Evolutionary conservation across 2,113 vertebrate species (phyloP).

Genomic region (Semnopithecus entellus): DNA sequence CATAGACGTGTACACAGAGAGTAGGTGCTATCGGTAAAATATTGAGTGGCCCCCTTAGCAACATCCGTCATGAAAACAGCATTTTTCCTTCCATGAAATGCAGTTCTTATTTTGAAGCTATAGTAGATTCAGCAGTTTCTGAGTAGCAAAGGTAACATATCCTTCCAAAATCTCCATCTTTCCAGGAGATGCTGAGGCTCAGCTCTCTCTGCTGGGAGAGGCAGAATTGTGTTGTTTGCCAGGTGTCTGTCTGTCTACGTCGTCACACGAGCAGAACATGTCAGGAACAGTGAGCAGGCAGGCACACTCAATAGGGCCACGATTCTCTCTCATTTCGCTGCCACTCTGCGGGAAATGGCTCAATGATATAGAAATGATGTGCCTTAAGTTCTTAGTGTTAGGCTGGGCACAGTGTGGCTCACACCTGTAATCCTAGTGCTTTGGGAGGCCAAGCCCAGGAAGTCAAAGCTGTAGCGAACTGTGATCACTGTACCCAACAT

Average conservation of each 20-base stretch:
- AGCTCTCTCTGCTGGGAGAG: fast-evolving
- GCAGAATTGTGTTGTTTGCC: neutral
- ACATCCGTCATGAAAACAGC: neutral
- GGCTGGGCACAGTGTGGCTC: no score
- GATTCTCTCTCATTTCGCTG: neutral
- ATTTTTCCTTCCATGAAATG: neutral
- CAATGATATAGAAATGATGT: fast-evolving
- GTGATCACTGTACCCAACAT: no score
- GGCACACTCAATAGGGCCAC: no score
- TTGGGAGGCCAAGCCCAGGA: no score
- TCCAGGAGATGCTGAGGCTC: neutral
- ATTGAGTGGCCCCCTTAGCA: slow-evolving; percentile 43
- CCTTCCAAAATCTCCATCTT: neutral
- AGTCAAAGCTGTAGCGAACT: no score
- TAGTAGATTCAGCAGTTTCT: neutral
- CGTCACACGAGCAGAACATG: fast-evolving
- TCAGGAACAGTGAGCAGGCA: neutral
- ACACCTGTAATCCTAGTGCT: no score
- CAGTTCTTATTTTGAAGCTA: neutral
- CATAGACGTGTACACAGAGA: neutral
- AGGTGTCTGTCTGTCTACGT: neutral
- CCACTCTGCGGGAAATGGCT: neutral
- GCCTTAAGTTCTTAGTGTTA: neutral
- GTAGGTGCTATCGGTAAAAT: neutral
- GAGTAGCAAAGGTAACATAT: neutral